Percentiles rank a stretch among this genome's conserved stretches.
Evolutionary conservation across 1,140 invertebrate species (phyloP).

Genomic region (Parasteatoda tepidariorum): DNA sequence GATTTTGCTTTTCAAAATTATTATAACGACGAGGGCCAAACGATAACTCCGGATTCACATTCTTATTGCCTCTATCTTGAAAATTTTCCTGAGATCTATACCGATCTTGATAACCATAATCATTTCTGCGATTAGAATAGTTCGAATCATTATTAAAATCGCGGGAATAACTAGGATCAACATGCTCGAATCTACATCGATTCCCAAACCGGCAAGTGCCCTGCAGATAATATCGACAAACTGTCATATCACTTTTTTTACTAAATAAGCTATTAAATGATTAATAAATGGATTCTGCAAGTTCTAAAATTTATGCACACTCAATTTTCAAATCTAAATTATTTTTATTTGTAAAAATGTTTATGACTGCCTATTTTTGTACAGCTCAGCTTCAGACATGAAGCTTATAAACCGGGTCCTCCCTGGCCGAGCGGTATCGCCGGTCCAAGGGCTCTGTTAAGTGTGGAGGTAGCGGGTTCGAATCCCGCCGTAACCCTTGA

Average conservation of each 20-base stretch:
- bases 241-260: not conserved
- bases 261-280: not conserved
- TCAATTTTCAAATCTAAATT: too few species aligned
- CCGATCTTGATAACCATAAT: not conserved
- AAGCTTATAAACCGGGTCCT: too few species aligned
- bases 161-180: slow-evolving; percentile 2
- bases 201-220: slow-evolving; percentile 45
- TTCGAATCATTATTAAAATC: not conserved
- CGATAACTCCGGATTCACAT: not conserved
- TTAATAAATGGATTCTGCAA: not conserved
- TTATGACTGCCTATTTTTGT: too few species aligned
- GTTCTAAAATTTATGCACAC: too few species aligned
- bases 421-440: too few species aligned
- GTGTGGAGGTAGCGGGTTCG: too few species aligned
- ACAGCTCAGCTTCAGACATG: too few species aligned
- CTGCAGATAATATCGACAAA: slow-evolving; percentile 31
- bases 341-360: too few species aligned
- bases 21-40: not conserved
- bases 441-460: too few species aligned
- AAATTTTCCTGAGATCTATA: not conserved
- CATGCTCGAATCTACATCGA: slow-evolving; percentile 37
- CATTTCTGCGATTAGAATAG: not conserved
- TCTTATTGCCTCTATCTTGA: not conserved
- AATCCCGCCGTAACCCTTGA: too few species aligned
- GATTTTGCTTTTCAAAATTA: not conserved